Conservation (phyloP, 2,113 vertebrate genomes). For the Macquaria australasica region DNA sequence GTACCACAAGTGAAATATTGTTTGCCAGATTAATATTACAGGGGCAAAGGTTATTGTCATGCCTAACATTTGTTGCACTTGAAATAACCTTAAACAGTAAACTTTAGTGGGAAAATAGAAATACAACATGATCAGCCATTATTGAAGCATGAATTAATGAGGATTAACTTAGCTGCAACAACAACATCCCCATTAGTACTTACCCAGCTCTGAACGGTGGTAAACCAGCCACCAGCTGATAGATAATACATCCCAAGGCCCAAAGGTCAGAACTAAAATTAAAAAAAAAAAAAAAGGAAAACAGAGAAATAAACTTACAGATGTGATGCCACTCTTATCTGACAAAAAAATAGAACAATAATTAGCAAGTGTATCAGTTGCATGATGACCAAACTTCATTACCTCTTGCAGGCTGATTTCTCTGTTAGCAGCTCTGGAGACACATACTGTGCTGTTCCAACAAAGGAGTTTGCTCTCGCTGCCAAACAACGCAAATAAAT, state of each 20-base stretch:
- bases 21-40: background rate
- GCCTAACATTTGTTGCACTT: background rate
- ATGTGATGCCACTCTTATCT: background rate
- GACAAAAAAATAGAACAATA: background rate
- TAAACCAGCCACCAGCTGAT: conserved; percentile 98
- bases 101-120: background rate
- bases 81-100: background rate
- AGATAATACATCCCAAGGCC: conserved; percentile 99
- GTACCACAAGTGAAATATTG: conserved; percentile 13
- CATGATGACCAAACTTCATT: conserved; percentile 44
- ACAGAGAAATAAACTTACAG: background rate
- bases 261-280: conserved; percentile 96
- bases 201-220: conserved; percentile 99
- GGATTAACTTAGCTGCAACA: conserved; percentile 8
- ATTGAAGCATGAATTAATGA: background rate
- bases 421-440: conserved; percentile 98
- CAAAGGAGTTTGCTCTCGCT: conserved; percentile 98
- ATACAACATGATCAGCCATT: background rate
- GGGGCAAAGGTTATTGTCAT: background rate
- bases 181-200: conserved; percentile 66
- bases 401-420: conserved; percentile 99
- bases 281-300: background rate
- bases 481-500: conserved; percentile 53
- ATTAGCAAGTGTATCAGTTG: background rate
- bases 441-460: conserved; percentile 98